A percentile compares a stretch with the other conserved stretches of the same genome.
Evolutionary conservation across 2,888 invertebrate species (phyloP).

Genomic region (Seladonia tumulorum): DNA sequence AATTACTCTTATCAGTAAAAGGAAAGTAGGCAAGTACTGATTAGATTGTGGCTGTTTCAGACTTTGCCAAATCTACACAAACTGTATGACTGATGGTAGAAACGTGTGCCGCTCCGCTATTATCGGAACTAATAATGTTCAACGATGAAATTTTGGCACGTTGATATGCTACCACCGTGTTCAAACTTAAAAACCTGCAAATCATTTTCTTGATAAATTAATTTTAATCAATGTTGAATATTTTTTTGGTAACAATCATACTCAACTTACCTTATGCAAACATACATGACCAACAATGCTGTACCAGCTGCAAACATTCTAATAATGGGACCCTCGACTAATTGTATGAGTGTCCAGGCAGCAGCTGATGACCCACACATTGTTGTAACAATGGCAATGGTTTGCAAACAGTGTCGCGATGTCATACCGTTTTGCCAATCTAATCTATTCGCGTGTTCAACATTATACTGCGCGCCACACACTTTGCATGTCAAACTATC

Average conservation of each 20-base stretch:
- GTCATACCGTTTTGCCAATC: slow-evolving; percentile 95
- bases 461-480: slow-evolving; percentile 93
- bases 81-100: slow-evolving; percentile 86
- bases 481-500: slow-evolving; percentile 92
- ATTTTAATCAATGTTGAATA: neutral
- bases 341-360: slow-evolving; percentile 92
- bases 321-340: slow-evolving; percentile 91
- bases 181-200: slow-evolving; percentile 92
- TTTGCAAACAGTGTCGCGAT: slow-evolving; percentile 93
- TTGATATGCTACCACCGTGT: slow-evolving; percentile 95
- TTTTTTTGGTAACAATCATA: neutral
- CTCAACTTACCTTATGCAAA: slow-evolving; percentile 90
- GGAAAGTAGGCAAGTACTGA: slow-evolving; percentile 21
- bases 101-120: slow-evolving; percentile 75
- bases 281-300: slow-evolving; percentile 92
- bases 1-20: slow-evolving; percentile 27
- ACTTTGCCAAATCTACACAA: slow-evolving; percentile 83
- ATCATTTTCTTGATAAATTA: slow-evolving; percentile 52
- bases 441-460: slow-evolving; percentile 90
- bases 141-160: slow-evolving; percentile 95
- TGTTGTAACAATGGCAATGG: slow-evolving; percentile 90
- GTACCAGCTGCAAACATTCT: slow-evolving; percentile 93
- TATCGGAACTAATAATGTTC: slow-evolving; percentile 87
- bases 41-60: slow-evolving; percentile 73
- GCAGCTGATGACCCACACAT: slow-evolving; percentile 92